Base-by-base conservation (phyloP, 2,888 invertebrate species). In the Tachina grossa region DNA sequence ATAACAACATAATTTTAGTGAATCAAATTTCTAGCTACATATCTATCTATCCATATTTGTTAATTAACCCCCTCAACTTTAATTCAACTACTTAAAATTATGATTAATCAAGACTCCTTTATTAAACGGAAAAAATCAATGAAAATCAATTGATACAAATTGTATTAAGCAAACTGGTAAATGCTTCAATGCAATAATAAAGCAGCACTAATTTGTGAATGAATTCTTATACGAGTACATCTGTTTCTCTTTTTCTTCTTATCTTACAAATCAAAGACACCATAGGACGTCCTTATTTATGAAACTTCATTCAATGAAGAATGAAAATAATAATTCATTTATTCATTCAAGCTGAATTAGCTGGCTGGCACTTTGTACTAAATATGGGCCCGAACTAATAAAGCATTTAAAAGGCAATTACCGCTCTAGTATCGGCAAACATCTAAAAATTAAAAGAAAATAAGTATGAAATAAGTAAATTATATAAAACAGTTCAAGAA, bases 351-450 rank as follows among this genome's bases (percentile, higher is more conserved):
- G 55, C 47, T 47, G 47, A 76, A 83, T 79, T 79, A 47, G 77
- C 31, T 31, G 31, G 9, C 39, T 59, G 9, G n/a, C 79, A 66
- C 79, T 61, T 66, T 72, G 14, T 55, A 51, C 71, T 63, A 72
- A 65, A 66, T 39, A 78, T 63, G n/a, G 55, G 47, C 31, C 69
- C 59, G 69, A 75, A 68, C 83, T 71, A 57, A 75, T 74, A 57
- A 63, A 80, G 16, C 83, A 71, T 83, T 71, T 85, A 79, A 83
- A 83, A 80, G 61, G 76, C 71, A 85, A 85, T 85, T 85, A 85
- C 75, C 83, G 71, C 83, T 57, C 81, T 63, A 69, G 69, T 85
- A 85, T 78, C 85, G 85, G 85, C 81, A 85, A 85, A 85, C 74
- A 78, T 85, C 81, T 85, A 51, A 85, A 72, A 77, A 16, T 16